Base-by-base conservation (phyloP, 2,113 vertebrate species). In the Nycticorax nycticorax region DNA sequence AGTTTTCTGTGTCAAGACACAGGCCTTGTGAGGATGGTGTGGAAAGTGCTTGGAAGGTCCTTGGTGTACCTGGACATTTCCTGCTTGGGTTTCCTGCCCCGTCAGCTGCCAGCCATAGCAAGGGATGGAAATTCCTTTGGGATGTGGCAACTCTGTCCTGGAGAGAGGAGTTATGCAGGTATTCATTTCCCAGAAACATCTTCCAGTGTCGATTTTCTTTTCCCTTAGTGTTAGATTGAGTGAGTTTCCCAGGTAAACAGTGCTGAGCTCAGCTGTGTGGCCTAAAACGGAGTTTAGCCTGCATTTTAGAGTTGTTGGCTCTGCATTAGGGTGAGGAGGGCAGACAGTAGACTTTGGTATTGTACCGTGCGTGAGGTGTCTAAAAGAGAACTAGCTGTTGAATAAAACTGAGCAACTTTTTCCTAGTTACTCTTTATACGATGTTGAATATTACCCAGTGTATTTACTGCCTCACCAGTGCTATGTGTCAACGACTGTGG, bases 11-110 rank as follows among this genome's bases (percentile, higher is more conserved):
- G 75, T 52, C 19, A 39, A 27, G 28, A 26, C 10, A 33, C 10
- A n/a, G 21, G 11, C 22, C n/a, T 30, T 48, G 37, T 43, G n/a
- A 81, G 18, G 45, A 39, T 0, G 12, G 4, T 18, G 33, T 75
- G 43, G 64, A 11, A 85, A 56, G 32, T 39, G 59, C 39, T 74
- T 74, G 56, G 21, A 50, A 86, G 18, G 2, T 33, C 9, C 19
- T 73, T 0, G 4, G 0, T 23, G 37, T 43, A 28, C 37, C 33
- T 76, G 57, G 23, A 26, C 7, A 1, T 32, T 90, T 17, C 27
- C 15, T 48, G 8, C 24, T 15, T 50, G 39, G 24, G 17, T 50
- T 91, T 47, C 75, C 43, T 69, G 21, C 12, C 43, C 37, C 30
- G 30, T 68, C 3, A 3, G 53, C 59, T 50, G 15, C n/a, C 60